Conservation (phyloP, 2,113 vertebrate genomes). For the Stomatorhinus ivindoensis region DNA sequence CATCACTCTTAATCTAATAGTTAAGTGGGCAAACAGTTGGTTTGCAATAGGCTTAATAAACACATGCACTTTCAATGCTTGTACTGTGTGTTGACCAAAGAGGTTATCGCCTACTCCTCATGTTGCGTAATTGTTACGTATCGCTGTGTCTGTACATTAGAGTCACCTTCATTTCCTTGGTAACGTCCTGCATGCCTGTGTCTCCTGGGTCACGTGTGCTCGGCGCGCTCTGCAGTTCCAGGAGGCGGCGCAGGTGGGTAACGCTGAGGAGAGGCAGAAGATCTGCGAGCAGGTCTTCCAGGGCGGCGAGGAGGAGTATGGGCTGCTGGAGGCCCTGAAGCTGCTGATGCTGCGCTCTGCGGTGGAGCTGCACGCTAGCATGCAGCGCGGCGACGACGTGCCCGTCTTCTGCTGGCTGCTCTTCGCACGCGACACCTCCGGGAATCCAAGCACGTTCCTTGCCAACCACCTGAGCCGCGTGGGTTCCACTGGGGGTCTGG, state of each 20-base stretch:
- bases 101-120: not conserved
- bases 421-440: conserved; percentile 88
- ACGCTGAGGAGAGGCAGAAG: conserved; percentile 54
- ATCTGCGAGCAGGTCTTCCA: conserved; percentile 77
- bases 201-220: not conserved
- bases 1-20: not conserved
- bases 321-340: conserved; percentile 86
- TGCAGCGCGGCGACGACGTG: conserved; percentile 70
- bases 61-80: not conserved
- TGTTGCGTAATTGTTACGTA: not conserved
- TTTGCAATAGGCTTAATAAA: not conserved
- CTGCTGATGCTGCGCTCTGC: conserved; percentile 86
- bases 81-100: not conserved
- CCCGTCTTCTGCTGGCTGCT: conserved; percentile 92
- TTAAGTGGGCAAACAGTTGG: not conserved
- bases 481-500: conserved; percentile 83
- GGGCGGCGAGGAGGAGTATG: conserved; percentile 78
- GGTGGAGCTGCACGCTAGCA: conserved; percentile 68
- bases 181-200: not conserved
- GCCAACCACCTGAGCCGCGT: conserved; percentile 86
- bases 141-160: not conserved
- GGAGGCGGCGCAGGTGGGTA: conserved; percentile 38
- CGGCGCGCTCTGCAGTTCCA: conserved; percentile 45
- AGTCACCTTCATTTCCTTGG: not conserved
- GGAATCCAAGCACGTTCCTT: conserved; percentile 76